These are phyloP conservation scores for Poecile montanus DNA, from an alignment of 2,797 vertebrate species.

Conservation along the genomic window DNA sequence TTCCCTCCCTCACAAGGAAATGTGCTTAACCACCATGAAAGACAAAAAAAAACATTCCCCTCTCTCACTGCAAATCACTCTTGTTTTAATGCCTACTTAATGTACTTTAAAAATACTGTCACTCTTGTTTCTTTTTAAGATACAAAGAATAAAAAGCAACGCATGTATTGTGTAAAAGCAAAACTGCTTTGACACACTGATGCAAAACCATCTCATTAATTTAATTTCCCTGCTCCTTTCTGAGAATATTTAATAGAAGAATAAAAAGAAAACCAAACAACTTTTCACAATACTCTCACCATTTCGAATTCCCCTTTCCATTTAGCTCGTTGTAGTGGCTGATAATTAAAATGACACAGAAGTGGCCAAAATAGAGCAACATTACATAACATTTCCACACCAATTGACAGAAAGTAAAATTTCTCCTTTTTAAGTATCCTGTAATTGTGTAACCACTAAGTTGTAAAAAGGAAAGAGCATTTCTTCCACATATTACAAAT, in stretches of 20 bases:
- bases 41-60: neutral
- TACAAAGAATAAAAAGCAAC: slow-evolving; percentile 34
- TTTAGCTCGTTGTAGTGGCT: neutral
- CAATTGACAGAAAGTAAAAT: neutral
- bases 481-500: neutral
- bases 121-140: slow-evolving; percentile 21
- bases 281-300: neutral
- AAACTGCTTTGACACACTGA: slow-evolving; percentile 33
- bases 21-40: neutral
- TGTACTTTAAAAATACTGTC: slow-evolving; percentile 22
- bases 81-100: slow-evolving; percentile 29
- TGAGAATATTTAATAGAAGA: slow-evolving; percentile 13
- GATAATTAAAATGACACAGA: neutral
- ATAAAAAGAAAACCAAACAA: neutral
- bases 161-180: neutral
- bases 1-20: neutral
- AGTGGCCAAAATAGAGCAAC: neutral
- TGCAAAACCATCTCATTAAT: neutral
- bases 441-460: neutral
- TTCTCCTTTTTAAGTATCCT: neutral
- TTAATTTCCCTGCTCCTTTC: neutral
- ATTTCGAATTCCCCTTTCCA: neutral
- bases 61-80: slow-evolving; percentile 5
- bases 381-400: neutral
- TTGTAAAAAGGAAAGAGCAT: neutral